Conservation (phyloP, 1,140 invertebrate species). For the Drosophila rhopaloa region DNA sequence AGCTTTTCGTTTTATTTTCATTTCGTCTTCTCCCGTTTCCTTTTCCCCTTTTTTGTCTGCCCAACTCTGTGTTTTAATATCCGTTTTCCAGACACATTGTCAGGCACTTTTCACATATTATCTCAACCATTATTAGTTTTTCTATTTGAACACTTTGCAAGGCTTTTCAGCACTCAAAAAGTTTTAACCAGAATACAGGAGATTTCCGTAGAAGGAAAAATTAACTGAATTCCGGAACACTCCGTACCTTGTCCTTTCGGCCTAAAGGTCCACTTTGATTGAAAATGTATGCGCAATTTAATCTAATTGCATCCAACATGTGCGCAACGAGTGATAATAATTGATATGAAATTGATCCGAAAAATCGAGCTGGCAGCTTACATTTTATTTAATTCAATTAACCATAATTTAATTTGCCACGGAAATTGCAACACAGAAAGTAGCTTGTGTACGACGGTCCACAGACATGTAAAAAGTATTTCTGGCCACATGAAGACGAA, state of each 20-base stretch:
- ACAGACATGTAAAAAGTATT: not conserved
- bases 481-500: conserved; percentile 3
- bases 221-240: not conserved
- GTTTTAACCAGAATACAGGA: not conserved
- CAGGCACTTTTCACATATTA: conserved; percentile 26
- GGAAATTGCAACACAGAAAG: conserved; percentile 14
- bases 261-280: conserved; percentile 38
- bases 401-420: conserved; percentile 32
- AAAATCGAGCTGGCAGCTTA: conserved; percentile 5
- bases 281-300: conserved; percentile 72
- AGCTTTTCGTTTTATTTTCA: conserved; percentile 55
- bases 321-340: conserved; percentile 14
- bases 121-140: not conserved
- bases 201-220: not conserved
- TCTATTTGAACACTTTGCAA: not conserved
- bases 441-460: not conserved
- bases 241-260: not conserved
- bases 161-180: not conserved
- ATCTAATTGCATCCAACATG: conserved; percentile 56
- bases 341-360: conserved; percentile 20
- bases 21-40: conserved; percentile 27
- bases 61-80: conserved; percentile 60
- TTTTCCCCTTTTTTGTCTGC: not conserved
- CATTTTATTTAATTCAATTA: conserved; percentile 38
- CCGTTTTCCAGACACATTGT: conserved; percentile 66